Evolutionary conservation across 2,797 vertebrate species (phyloP).

Genomic region (Hemitrygon akajei): DNA sequence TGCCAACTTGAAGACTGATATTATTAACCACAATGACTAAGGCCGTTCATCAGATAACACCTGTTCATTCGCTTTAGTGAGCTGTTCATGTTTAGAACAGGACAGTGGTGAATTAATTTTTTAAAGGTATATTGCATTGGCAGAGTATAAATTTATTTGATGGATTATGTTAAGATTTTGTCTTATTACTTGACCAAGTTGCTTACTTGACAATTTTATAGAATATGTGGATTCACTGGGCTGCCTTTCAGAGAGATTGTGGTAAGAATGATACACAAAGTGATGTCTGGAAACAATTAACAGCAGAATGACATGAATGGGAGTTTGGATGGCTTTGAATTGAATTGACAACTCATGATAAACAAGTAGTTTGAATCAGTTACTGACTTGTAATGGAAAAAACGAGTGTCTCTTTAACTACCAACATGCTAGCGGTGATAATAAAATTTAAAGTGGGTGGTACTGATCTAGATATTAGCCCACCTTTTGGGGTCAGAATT

Average conservation of each 20-base stretch:
- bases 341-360: slow-evolving; percentile 7
- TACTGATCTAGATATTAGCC: slow-evolving; percentile 31
- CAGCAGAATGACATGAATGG: neutral
- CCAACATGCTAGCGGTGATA: neutral
- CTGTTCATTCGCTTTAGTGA: neutral
- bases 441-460: slow-evolving; percentile 25
- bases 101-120: too few species aligned
- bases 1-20: neutral
- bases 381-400: slow-evolving; percentile 29
- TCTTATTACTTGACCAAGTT: neutral
- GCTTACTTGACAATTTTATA: neutral
- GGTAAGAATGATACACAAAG: neutral
- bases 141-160: neutral
- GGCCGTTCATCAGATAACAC: neutral
- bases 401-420: slow-evolving; percentile 9
- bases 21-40: neutral
- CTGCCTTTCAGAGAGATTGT: neutral
- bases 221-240: neutral
- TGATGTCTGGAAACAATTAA: slow-evolving; percentile 5
- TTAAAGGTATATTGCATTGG: neutral
- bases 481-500: slow-evolving; percentile 26
- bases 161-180: neutral
- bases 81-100: neutral
- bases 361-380: slow-evolving; percentile 21
- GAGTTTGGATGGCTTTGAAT: neutral